Percentiles rank a stretch among this genome's conserved stretches.
Evolutionary conservation across 2,888 invertebrate genomes (phyloP).

Genomic region (Morpho deidamia): DNA sequence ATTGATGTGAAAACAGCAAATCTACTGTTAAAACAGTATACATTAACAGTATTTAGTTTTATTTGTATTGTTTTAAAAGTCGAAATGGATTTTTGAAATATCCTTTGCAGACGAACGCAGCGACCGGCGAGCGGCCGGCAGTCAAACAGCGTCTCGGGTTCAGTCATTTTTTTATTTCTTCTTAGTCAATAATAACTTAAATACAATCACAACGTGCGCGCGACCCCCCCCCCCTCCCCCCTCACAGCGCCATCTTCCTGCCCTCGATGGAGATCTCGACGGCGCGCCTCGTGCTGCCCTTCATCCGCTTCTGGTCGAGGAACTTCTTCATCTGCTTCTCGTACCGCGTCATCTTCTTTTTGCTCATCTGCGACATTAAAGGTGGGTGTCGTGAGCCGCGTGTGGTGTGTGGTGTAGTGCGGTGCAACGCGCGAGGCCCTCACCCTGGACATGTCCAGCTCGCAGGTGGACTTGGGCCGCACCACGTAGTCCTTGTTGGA

Average conservation of each 20-base stretch:
- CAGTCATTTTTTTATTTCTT: too few species aligned
- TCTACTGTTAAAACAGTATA: too few species aligned
- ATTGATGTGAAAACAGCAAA: too few species aligned
- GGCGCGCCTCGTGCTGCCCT: conserved; percentile 88
- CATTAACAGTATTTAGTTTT: too few species aligned
- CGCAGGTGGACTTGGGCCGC: conserved; percentile 93
- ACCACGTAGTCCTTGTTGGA: conserved; percentile 98
- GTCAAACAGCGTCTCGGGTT: not conserved
- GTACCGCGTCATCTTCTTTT: conserved; percentile 92
- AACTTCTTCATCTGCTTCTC: conserved; percentile 96
- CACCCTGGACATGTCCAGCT: conserved; percentile 90
- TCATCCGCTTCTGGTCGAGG: conserved; percentile 89
- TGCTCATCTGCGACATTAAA: conserved; percentile 75
- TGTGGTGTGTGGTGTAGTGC: not conserved
- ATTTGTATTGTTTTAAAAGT: too few species aligned
- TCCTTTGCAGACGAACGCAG: conserved; percentile 2
- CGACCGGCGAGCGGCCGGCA: not conserved
- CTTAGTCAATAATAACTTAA: too few species aligned
- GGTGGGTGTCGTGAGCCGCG: too few species aligned
- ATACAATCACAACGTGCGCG: not conserved
- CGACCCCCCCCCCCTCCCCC: not conserved
- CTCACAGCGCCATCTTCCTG: conserved; percentile 93
- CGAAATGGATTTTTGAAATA: too few species aligned
- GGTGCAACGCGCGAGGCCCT: conserved; percentile 29
- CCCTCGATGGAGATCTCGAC: conserved; percentile 98